phyloP scores from a whole-genome alignment of 2,113 vertebrate species.

The Maccullochella peelii region DNA sequence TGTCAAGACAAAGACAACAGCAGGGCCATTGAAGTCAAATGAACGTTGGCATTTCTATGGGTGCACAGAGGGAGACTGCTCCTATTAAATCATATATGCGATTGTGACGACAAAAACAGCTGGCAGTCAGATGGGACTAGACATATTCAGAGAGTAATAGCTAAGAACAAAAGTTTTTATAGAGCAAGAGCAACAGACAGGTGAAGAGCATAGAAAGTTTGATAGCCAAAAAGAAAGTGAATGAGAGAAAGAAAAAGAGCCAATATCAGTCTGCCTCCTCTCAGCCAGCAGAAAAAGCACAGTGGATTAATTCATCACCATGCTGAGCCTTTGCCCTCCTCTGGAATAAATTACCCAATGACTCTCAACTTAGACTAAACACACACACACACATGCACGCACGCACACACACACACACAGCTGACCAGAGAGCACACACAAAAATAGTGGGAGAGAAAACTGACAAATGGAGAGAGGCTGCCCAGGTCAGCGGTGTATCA shows the following conservation, averaged over 20 bases:
- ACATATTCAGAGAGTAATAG: not conserved
- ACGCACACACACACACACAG: constrained; percentile 46
- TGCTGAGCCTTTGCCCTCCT: constrained; percentile 76
- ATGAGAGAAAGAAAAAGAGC: constrained; percentile 43
- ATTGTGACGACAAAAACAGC: constrained; percentile 8
- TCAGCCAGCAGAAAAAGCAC: constrained; percentile 71
- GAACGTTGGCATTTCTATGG: constrained; percentile 19
- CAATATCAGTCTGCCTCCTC: constrained; percentile 66
- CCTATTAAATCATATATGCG: constrained; percentile 15
- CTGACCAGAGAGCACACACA: constrained; percentile 51
- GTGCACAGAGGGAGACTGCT: constrained; percentile 25
- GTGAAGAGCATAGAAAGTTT: not conserved
- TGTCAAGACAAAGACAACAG: constrained; percentile 68
- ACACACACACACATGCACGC: constrained; percentile 54
- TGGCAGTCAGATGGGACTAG: not conserved
- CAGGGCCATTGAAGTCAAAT: constrained; percentile 37
- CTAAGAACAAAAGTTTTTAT: constrained; percentile 3
- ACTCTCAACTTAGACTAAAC: constrained; percentile 77
- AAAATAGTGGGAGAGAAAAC: constrained; percentile 56
- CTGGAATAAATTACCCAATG: constrained; percentile 83
- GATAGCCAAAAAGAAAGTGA: constrained; percentile 40
- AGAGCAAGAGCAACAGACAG: not conserved
- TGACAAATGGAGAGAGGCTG: constrained; percentile 51
- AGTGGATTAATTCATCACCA: constrained; percentile 84
- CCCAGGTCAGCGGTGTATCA: constrained; percentile 48